A percentile compares a stretch with the other conserved stretches of the same genome.
phyloP scores from a whole-genome alignment of 2,113 vertebrate genomes.

The Bufo gargarizans region DNA sequence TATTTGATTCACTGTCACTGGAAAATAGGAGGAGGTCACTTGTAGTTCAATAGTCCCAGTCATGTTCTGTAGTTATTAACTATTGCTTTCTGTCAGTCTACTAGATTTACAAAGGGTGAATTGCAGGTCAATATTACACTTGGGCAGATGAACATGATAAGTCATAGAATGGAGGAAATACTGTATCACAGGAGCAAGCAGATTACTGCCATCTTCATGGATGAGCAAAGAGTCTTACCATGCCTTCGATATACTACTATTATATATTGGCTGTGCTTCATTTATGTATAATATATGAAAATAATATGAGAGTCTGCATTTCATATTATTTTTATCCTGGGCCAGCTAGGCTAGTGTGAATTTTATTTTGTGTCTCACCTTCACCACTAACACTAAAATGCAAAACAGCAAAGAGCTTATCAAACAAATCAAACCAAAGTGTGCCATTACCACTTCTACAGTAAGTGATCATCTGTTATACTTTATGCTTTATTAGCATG shows the following conservation, averaged over 20 bases:
- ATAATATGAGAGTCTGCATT: neutral
- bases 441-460: too few species aligned
- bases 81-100: slow-evolving; percentile 67
- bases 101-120: slow-evolving; percentile 68
- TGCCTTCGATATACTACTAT: neutral
- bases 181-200: slow-evolving; percentile 19
- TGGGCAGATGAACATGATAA: slow-evolving; percentile 61
- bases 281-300: neutral
- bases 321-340: neutral
- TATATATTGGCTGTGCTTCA: neutral
- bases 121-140: slow-evolving; percentile 63
- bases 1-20: slow-evolving; percentile 58
- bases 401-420: too few species aligned
- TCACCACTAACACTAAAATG: neutral
- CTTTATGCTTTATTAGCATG: neutral
- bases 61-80: slow-evolving; percentile 67
- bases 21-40: slow-evolving; percentile 60
- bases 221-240: neutral
- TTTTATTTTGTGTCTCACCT: too few species aligned
- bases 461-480: neutral
- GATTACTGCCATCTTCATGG: slow-evolving; percentile 15
- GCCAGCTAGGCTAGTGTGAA: too few species aligned
- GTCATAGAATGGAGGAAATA: slow-evolving; percentile 59
- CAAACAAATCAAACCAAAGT: too few species aligned
- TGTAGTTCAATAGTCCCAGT: slow-evolving; percentile 62